These are phyloP conservation scores for Tetrao urogallus DNA, from an alignment of 2,113 vertebrate genomes.

Conservation along the genomic window DNA sequence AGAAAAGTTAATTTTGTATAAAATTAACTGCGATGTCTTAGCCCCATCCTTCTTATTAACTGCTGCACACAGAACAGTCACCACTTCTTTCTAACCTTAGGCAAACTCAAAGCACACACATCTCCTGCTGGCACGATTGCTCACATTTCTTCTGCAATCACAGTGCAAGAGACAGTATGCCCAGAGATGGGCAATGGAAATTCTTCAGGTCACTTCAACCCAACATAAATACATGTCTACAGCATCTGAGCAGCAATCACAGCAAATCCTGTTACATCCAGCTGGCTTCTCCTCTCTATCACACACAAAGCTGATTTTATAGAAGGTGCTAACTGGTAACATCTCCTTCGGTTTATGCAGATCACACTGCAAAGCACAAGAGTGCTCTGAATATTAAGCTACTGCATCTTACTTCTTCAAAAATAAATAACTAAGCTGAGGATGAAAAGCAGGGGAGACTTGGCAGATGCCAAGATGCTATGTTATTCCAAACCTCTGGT, in stretches of 20 bases:
- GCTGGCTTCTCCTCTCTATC: conserved; percentile 30
- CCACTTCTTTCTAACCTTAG: conserved; percentile 19
- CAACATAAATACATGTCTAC: conserved; percentile 19
- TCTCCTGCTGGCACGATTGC: conserved; percentile 20
- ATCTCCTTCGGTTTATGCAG: conserved; percentile 50
- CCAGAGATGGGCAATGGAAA: conserved; percentile 24
- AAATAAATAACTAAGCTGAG: not conserved
- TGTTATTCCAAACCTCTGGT: not conserved
- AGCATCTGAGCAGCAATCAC: conserved; percentile 51
- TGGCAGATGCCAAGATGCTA: not conserved
- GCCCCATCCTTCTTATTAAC: conserved; percentile 25
- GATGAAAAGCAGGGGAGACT: not conserved
- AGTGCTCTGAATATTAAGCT: conserved; percentile 66
- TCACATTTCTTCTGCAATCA: conserved; percentile 21
- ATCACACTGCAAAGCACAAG: conserved; percentile 47
- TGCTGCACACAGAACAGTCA: conserved; percentile 7
- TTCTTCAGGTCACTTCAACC: conserved; percentile 72
- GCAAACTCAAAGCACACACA: not conserved
- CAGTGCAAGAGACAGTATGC: conserved; percentile 9
- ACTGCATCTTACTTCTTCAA: conserved; percentile 3
- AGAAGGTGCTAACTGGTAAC: conserved; percentile 21
- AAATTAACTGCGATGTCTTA: conserved; percentile 19
- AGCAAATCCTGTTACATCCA: conserved; percentile 52
- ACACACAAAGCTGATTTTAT: conserved; percentile 33
- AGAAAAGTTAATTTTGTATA: conserved; percentile 44